Evolutionary conservation across 2,888 invertebrate species (phyloP).

Genomic region (Acanthoscelides obtectus): DNA sequence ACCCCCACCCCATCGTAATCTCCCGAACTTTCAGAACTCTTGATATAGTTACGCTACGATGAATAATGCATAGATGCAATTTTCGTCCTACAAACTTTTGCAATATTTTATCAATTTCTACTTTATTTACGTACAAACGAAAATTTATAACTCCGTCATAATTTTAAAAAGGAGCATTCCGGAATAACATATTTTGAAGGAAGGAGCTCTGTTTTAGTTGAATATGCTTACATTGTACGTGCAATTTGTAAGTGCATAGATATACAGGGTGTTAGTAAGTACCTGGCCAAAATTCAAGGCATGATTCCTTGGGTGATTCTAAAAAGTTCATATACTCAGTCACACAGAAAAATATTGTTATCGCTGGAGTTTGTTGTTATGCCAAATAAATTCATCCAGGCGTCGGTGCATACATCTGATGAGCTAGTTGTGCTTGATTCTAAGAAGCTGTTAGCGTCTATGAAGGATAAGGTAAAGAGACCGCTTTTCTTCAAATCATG

Average conservation of each 20-base stretch:
- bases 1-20: background rate
- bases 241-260: background rate
- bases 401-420: too few relatives aligned
- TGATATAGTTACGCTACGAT: slow-evolving; percentile 49
- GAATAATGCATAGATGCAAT: slow-evolving; percentile 52
- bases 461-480: too few relatives aligned
- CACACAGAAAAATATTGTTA: too few relatives aligned
- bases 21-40: slow-evolving; percentile 43
- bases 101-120: slow-evolving; percentile 53
- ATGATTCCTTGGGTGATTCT: too few relatives aligned
- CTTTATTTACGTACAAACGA: slow-evolving; percentile 53
- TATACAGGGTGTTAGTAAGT: too few relatives aligned
- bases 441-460: too few relatives aligned
- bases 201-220: background rate
- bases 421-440: too few relatives aligned
- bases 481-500: too few relatives aligned
- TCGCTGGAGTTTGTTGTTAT: too few relatives aligned
- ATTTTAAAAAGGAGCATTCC: slow-evolving; percentile 36
- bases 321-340: too few relatives aligned
- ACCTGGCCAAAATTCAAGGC: too few relatives aligned
- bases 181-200: slow-evolving; percentile 24
- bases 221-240: background rate
- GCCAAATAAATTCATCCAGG: too few relatives aligned
- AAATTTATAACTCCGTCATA: slow-evolving; percentile 50
- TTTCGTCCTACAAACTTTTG: slow-evolving; percentile 50